Conservation (phyloP, 2,888 invertebrate species). For the Pachymerium ferrugineum region DNA sequence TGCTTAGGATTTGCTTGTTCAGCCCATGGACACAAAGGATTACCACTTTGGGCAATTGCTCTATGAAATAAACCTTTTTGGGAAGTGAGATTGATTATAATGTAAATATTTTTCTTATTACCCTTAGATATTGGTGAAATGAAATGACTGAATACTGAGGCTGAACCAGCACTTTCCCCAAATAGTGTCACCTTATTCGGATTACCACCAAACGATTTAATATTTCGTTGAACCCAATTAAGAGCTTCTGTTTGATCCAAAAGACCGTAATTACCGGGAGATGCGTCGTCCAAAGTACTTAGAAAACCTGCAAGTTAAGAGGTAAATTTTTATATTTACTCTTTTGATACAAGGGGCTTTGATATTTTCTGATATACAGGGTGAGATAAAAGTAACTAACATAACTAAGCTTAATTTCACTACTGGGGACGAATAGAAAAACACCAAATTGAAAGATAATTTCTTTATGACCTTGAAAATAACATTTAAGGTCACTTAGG, state of each 20-base stretch:
- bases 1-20: background rate
- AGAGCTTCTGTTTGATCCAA: background rate
- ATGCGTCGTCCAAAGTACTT: background rate
- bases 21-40: background rate
- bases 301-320: background rate
- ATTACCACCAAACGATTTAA: slow-evolving; percentile 21
- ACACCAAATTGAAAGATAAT: too few species aligned
- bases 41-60: slow-evolving; percentile 4
- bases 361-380: too few species aligned
- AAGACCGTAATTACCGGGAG: slow-evolving; percentile 6
- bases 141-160: background rate
- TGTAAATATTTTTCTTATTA: too few species aligned
- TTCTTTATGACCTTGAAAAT: background rate
- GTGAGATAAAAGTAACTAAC: background rate
- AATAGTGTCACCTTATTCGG: background rate
- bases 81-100: too few species aligned
- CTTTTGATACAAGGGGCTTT: too few species aligned
- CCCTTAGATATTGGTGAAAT: background rate
- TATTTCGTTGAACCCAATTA: slow-evolving; percentile 4
- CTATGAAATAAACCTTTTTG: background rate
- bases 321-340: too few species aligned
- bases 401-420: too few species aligned
- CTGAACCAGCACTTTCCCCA: slow-evolving; percentile 23
- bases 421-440: too few species aligned
- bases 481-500: background rate